Conservation (phyloP, 2,888 invertebrate species). For the Chymomyza procnemis region DNA sequence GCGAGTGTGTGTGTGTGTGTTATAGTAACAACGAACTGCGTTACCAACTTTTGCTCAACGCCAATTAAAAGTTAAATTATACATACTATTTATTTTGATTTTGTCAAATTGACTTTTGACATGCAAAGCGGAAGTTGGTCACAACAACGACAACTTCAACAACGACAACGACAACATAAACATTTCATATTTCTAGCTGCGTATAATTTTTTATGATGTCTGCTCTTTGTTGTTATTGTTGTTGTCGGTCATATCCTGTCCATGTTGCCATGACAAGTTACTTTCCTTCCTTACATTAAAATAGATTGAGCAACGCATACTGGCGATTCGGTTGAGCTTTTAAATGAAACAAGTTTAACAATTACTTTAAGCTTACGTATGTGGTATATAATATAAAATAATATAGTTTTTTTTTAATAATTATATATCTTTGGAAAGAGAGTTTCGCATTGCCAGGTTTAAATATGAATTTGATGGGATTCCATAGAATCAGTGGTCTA, state of each 20-base stretch:
- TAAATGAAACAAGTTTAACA: background rate
- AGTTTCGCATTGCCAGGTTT: too few relatives aligned
- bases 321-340: background rate
- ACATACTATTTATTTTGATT: slow-evolving; percentile 62
- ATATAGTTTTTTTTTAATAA: too few relatives aligned
- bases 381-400: background rate
- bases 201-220: background rate
- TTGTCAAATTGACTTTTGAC: slow-evolving; percentile 56
- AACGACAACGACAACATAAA: background rate
- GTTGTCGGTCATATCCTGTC: slow-evolving; percentile 2
- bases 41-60: slow-evolving; percentile 35
- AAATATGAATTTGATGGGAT: too few relatives aligned
- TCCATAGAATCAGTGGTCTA: too few relatives aligned
- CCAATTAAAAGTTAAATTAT: slow-evolving; percentile 70
- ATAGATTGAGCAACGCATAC: background rate
- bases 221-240: background rate
- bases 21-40: background rate
- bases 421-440: too few relatives aligned
- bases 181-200: slow-evolving; percentile 3
- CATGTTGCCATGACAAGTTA: slow-evolving; percentile 4
- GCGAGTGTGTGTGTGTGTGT: slow-evolving; percentile 12
- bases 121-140: slow-evolving; percentile 41
- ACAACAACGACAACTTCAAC: background rate
- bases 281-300: slow-evolving; percentile 1
- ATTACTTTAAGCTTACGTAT: background rate